Conservation (phyloP, 2,797 vertebrate genomes). For the Enteromius mattozi region DNA sequence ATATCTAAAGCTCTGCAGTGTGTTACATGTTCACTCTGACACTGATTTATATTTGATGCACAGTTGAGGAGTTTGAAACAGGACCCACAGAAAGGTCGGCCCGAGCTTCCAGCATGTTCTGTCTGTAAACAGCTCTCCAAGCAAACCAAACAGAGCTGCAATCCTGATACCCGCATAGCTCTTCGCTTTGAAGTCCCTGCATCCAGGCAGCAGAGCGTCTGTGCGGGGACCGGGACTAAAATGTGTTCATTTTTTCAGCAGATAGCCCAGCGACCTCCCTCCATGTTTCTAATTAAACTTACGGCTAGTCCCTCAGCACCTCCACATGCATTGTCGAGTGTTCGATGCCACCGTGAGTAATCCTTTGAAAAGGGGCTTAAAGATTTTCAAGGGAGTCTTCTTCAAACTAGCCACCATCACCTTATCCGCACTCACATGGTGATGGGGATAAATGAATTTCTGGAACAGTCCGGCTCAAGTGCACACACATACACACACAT, state of each 20-base stretch:
- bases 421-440: slow-evolving; percentile 41
- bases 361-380: slow-evolving; percentile 47
- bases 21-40: not conserved
- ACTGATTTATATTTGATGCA: not conserved
- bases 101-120: slow-evolving; percentile 26
- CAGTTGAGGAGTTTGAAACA: slow-evolving; percentile 16
- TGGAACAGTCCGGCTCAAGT: slow-evolving; percentile 19
- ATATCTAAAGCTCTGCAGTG: not conserved
- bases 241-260: slow-evolving; percentile 49
- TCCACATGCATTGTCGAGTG: slow-evolving; percentile 34
- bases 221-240: slow-evolving; percentile 21
- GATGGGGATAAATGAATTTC: slow-evolving; percentile 50
- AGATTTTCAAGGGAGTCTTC: slow-evolving; percentile 46
- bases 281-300: slow-evolving; percentile 50
- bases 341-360: slow-evolving; percentile 41
- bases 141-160: slow-evolving; percentile 26
- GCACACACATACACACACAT: not conserved
- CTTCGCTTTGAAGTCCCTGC: slow-evolving; percentile 33
- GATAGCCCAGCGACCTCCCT: slow-evolving; percentile 47
- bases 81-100: not conserved
- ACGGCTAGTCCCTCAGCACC: slow-evolving; percentile 27
- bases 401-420: slow-evolving; percentile 42
- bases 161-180: not conserved
- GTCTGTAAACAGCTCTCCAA: slow-evolving; percentile 29
- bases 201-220: slow-evolving; percentile 20